Base-by-base conservation (phyloP, 2,888 invertebrate genomes). In the Argyra leucocephala region DNA sequence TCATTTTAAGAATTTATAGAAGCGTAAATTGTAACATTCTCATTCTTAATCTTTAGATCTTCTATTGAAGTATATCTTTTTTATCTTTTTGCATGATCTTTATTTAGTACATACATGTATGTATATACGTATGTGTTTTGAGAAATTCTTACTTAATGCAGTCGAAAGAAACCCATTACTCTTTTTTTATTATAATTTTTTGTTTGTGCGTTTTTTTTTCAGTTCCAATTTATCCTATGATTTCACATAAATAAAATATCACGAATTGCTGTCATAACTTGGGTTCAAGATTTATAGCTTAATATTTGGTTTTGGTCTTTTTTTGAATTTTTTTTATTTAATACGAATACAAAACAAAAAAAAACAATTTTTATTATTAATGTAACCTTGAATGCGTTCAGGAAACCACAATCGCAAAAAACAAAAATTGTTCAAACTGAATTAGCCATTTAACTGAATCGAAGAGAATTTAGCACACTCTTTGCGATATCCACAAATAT, bases 241-340 rank as follows among this genome's bases (percentile, higher is more conserved):
- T 48, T 48, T 48, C 48, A 15, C 48, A 48, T 48, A 48, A 48
- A 48, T 48, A 48, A 48, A 48, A 48, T 18, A 48, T 48, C 48
- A 48, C 48, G 48, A 48, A 18, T 48, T 48, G 18, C 48, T 48
- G 48, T 48, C 48, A 48, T 48, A 48, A 48, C 48, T 48, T 48
- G 48, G 48, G 7, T 48, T 48, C 2, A 48, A 48, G 48, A 48
- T 48, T 48, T 48, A 48, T 48, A 48, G 48, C 48, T 48, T 48
- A 48, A 48, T 48, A 48, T 48, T 48, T 15, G 48, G 48, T 48
- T 48, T 12, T 31, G 31, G 31, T 31, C 31, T 31, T 7, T 31
- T 48, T 48, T 48, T 48, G 48, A 18, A 48, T 48, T 48, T 31
- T 31, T 31, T 31, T 31, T n/a, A 2, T 48, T n/a, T n/a, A n/a